A percentile compares a stretch with the other conserved stretches of the same genome.
Conservation (phyloP, 2,888 invertebrate genomes). For the Galeruca laticollis region DNA sequence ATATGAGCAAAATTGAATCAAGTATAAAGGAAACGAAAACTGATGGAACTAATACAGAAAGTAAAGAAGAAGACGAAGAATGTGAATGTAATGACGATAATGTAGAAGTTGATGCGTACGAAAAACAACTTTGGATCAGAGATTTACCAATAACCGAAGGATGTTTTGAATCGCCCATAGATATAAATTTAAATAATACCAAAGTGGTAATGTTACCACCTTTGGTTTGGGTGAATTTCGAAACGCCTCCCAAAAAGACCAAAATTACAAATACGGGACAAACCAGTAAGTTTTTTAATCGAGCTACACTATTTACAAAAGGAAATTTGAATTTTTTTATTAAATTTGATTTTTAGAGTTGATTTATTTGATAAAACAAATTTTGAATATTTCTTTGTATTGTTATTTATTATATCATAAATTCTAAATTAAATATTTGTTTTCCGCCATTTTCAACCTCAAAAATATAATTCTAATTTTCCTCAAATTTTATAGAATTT, state of each 20-base stretch:
- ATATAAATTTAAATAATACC: slow-evolving; percentile 64
- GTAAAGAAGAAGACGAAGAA: slow-evolving; percentile 10
- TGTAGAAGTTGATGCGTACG: background rate
- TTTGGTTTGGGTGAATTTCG: slow-evolving; percentile 72
- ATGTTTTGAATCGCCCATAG: slow-evolving; percentile 65
- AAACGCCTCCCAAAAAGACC: slow-evolving; percentile 72
- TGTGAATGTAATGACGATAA: background rate
- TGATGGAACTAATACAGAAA: background rate
- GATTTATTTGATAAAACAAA: no score
- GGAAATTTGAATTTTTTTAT: slow-evolving; percentile 1
- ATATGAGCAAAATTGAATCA: slow-evolving; percentile 2
- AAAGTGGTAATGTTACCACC: slow-evolving; percentile 66
- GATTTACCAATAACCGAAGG: slow-evolving; percentile 58
- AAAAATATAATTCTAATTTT: background rate
- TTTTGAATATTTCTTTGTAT: no score
- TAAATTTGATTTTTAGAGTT: no score
- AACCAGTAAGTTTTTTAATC: slow-evolving; percentile 71
- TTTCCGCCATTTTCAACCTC: no score
- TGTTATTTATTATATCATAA: no score
- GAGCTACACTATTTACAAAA: no score
- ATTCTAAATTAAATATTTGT: no score
- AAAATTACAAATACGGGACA: slow-evolving; percentile 78
- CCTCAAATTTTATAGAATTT: no score
- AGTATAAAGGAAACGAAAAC: background rate
- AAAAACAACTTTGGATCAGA: slow-evolving; percentile 46